phyloP scores from a whole-genome alignment of 2,113 vertebrate genomes.

The Pachycephala philippinensis region DNA sequence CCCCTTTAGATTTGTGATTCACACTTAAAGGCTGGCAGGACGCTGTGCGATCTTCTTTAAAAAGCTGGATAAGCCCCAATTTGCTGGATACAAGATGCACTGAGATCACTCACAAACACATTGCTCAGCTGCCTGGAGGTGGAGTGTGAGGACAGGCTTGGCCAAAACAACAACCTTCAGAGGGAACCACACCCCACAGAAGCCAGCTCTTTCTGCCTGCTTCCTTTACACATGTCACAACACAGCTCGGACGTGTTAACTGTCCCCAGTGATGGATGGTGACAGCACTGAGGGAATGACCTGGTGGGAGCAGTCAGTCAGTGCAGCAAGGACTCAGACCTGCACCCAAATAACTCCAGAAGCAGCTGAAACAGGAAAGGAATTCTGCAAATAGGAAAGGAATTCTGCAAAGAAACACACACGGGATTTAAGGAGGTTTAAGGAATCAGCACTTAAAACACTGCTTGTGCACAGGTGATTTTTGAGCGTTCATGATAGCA shows the following conservation, averaged over 20 bases:
- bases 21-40: neutral
- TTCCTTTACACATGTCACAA: neutral
- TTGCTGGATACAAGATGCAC: neutral
- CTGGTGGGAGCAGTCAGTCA: neutral
- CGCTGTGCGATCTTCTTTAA: neutral
- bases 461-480: neutral
- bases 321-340: neutral
- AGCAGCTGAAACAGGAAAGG: neutral
- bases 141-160: neutral
- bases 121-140: neutral
- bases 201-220: neutral
- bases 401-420: neutral
- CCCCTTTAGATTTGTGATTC: neutral
- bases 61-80: neutral
- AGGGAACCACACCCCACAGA: neutral
- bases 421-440: neutral
- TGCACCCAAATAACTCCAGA: neutral
- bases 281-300: neutral
- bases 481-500: neutral
- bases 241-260: neutral
- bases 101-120: neutral
- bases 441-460: neutral
- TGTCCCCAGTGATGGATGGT: neutral
- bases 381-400: neutral
- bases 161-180: neutral